Evolutionary conservation across 2,797 vertebrate genomes (phyloP), one percentile per base, ranked within the genome.

Genomic region (Pelodytes ibericus): DNA sequence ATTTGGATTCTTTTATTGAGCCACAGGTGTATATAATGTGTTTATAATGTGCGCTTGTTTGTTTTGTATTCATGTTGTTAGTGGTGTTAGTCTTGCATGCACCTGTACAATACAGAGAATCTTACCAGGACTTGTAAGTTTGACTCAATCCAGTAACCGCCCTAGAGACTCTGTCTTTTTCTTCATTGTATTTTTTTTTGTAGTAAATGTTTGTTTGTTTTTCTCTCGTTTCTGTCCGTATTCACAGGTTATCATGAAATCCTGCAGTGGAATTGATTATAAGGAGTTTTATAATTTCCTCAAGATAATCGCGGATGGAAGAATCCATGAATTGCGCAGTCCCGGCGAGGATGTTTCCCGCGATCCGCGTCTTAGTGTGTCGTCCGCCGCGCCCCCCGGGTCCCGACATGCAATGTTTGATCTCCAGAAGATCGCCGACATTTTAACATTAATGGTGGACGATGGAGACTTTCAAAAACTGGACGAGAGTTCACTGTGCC

Each of bases 221-320:
- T 39, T 2, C 7, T 13, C 51, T n/a, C 39, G 1, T 22, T 10
- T 7, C 18, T 9, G 18, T 1, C n/a, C n/a, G n/a, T 4, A 22
- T 71, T 71, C n/a, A 18, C 59, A 99, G 97, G 84, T 97, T 78
- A 94, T 98, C 82, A 94, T 98, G 96, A 97, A 94, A 82, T 95
- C 96, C 18, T 99, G 96, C 85, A 93, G 95, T 0, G 97, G 97
- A 41, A 97, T 98, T 5, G 87, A 98, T 83, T 98, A 96, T 31
- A 86, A 84, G 27, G 96, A 98, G 81, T 99, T 98, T 83, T 94
- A 94, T 74, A 91, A 91, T 0, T 98, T 99, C 81, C 90, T 99
- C 64, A 95, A 92, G 82, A 88, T 94, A n/a, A 90, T 97, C 0
- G 92, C 94, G 0, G 88, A 94, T 30, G 94, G 90, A 81, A 91